phyloP scores from a whole-genome alignment of 92 coral and sea anemone genomes.

The Umimayanthus kanabou region DNA sequence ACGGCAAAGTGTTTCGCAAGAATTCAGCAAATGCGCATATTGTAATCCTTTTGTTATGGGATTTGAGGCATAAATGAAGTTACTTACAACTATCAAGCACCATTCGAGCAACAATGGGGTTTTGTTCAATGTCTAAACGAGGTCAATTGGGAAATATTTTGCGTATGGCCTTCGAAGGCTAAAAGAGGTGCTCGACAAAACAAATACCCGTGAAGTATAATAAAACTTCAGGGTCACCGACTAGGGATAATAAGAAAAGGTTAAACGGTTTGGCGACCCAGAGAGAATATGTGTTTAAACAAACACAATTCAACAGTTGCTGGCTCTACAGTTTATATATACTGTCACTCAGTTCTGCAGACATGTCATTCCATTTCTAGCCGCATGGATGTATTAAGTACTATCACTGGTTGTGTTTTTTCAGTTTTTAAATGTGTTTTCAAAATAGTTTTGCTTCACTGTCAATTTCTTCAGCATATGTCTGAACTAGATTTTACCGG shows the following conservation, averaged over 20 bases:
- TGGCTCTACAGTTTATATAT: neutral
- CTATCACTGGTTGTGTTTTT: conserved; percentile 32
- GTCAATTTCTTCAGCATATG: neutral
- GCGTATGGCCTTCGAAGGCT: neutral
- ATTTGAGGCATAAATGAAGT: conserved; percentile 18
- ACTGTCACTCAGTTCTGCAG: conserved; percentile 27
- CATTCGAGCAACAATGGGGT: neutral
- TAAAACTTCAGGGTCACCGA: conserved; percentile 28
- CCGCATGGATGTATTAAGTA: neutral
- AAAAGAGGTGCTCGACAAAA: neutral
- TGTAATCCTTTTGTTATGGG: conserved; percentile 37
- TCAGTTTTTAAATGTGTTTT: neutral
- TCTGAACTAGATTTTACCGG: neutral
- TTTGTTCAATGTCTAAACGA: neutral
- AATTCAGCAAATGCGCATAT: conserved; percentile 17
- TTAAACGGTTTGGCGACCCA: conserved; percentile 39
- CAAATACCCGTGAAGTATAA: conserved; percentile 18
- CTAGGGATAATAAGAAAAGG: conserved; percentile 38
- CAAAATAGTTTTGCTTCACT: conserved; percentile 5
- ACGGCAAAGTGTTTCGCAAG: conserved; percentile 28
- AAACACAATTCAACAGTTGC: conserved; percentile 1
- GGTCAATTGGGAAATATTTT: neutral
- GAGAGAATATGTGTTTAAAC: conserved; percentile 23
- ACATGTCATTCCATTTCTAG: neutral
- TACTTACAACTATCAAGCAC: neutral